phyloP scores from a whole-genome alignment of 2,888 invertebrate genomes.

The Dinocampus coccinellae region DNA sequence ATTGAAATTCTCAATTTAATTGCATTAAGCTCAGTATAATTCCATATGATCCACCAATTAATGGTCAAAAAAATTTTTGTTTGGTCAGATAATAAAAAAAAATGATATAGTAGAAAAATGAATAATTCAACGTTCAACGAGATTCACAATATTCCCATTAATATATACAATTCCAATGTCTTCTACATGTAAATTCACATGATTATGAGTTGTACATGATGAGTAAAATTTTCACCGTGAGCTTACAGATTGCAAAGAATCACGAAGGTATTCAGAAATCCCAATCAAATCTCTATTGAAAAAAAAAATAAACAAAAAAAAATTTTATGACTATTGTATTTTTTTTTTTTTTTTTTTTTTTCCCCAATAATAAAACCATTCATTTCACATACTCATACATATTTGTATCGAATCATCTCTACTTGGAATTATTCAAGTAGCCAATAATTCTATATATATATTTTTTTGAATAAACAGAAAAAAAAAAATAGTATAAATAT shows the following conservation, averaged over 20 bases:
- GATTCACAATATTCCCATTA: not conserved
- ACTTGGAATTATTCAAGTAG: too few relatives aligned
- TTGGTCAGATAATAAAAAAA: too few relatives aligned
- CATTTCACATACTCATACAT: not conserved
- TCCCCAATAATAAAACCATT: not conserved
- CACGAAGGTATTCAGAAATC: not conserved
- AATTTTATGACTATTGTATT: not conserved
- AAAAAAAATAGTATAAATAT: not conserved
- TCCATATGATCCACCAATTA: too few relatives aligned
- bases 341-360: not conserved
- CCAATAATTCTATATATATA: too few relatives aligned
- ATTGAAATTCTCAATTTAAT: not conserved
- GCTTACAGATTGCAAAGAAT: not conserved
- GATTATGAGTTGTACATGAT: not conserved
- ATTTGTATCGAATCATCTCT: too few relatives aligned
- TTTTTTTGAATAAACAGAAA: not conserved
- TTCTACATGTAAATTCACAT: not conserved
- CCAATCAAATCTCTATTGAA: not conserved
- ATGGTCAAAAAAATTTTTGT: too few relatives aligned
- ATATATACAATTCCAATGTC: not conserved
- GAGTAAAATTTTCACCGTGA: not conserved
- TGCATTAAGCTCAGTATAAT: not conserved
- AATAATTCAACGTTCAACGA: conserved; percentile 3
- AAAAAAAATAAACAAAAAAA: too few relatives aligned
- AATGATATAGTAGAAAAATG: not conserved